Percentiles rank a stretch among this genome's conserved stretches.
Conservation (phyloP, 2,888 invertebrate genomes). For the Schizotus pectinicornis region DNA sequence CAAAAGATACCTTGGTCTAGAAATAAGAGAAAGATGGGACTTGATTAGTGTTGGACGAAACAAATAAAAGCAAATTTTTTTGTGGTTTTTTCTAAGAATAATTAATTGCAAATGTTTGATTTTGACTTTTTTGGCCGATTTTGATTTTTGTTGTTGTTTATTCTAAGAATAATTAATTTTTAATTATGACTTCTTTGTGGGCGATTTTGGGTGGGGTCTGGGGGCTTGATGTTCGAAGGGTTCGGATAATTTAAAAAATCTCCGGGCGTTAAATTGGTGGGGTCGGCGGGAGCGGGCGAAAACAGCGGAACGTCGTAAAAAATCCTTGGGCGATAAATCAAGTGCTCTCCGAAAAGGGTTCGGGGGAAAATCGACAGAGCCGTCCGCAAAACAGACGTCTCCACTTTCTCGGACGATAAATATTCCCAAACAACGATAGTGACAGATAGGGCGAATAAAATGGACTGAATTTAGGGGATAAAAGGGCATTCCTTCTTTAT, state of each 20-base stretch:
- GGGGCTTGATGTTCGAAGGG: background rate
- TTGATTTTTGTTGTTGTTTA: no score
- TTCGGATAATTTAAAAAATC: conserved; percentile 11
- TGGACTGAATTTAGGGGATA: conserved; percentile 50
- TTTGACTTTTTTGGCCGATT: no score
- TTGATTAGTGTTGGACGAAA: no score
- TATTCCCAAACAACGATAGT: conserved; percentile 50
- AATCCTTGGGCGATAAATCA: conserved; percentile 7
- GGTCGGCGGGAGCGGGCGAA: no score
- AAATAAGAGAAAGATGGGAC: no score
- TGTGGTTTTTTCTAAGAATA: no score
- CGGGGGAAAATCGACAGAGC: conserved; percentile 28
- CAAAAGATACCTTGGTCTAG: no score
- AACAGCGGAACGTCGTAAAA: no score
- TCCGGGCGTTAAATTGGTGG: no score
- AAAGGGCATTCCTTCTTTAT: conserved; percentile 41
- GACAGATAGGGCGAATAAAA: conserved; percentile 53
- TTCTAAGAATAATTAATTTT: no score
- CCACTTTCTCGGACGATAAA: conserved; percentile 43
- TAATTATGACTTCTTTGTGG: background rate
- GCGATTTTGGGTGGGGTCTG: background rate
- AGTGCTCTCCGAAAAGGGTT: conserved; percentile 21
- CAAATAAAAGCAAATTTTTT: no score
- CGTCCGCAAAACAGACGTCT: conserved; percentile 36
- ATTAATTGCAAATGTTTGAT: no score